Evolutionary conservation across 2,888 invertebrate species (phyloP), one percentile per base, ranked within the genome.

Genomic region (Opisthograptis luteolata): DNA sequence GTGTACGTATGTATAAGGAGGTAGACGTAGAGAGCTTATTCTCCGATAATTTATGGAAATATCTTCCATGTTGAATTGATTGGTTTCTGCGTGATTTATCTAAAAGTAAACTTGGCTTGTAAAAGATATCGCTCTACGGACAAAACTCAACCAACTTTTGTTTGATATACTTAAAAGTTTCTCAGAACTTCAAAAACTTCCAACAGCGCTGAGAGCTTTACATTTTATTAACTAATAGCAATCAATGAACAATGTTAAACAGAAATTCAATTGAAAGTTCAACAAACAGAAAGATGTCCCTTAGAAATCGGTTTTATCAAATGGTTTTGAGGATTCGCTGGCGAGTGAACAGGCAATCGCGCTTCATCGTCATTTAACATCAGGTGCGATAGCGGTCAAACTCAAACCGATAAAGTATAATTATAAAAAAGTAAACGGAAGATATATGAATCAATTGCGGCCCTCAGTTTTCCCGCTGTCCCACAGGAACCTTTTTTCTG

Each of bases 101-200:
- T 19, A 41, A 41, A 41, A 28, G 3, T n/a, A 1, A 30, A 14
- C 17, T 8, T 17, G 27, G 27, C 27, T 28, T 30, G 20, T 42
- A 30, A 36, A 17, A 48, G 48, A 42, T 47, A 47, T 41, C 25
- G 30, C 17, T 25, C 27, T 34, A 34, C 19, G 15, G 25, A 22
- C 6, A 28, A n/a, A 24, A 31, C 31, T 42, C 19, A 7, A 20
- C 25, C 27, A 57, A 50, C 55, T 45, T 55, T 43, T 41, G 46
- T 50, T 55, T n/a, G n/a, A n/a, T n/a, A n/a, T n/a, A 41, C 30
- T 36, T 24, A 53, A 48, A 48, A 53, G 48, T 51, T 58, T 51
- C 46, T 55, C 57, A 39, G 37, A 27, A n/a, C n/a, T n/a, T n/a
- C n/a, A n/a, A n/a, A n/a, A 24, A 41, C 25, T 45, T 42, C 41